Base-by-base conservation (phyloP, 2,797 vertebrate species). In the Leptatherina wallacei region DNA sequence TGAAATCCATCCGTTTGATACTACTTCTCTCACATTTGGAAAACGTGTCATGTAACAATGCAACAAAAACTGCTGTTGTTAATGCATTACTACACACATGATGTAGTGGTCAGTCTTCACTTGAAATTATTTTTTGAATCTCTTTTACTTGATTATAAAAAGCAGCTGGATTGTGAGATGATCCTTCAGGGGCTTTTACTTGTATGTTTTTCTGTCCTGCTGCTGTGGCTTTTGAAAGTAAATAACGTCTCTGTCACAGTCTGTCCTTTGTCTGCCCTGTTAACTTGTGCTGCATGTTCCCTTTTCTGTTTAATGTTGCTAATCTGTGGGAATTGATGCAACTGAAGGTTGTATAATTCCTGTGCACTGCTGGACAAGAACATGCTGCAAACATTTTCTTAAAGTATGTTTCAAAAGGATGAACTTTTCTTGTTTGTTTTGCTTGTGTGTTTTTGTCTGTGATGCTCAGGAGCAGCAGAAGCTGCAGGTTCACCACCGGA, bases 401-500 rank as follows among this genome's bases (percentile, higher is more conserved):
- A 16, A 11, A 59, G n/a, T 35, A 3, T 22, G 44, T 18, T 13
- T 33, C 12, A 20, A 33, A 35, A 16, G 16, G 52, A 24, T 29
- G 3, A 63, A 6, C 36, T 0, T 0, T n/a, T 24, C 27, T 47
- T 10, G 16, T 55, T 68, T 51, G 35, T 29, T 73, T 61, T 65
- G 42, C 24, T 24, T 73, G 65, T 73, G 16, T 69, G 22, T 75
- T 47, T 16, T 58, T 27, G 55, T n/a, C 20, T 66, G 22, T 65
- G 49, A 11, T 12, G 10, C 6, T 71, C 83, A 93, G 94, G 88
- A 84, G 83, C 78, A 56, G 74, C 86, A 65, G 93, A 90, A 65
- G 84, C 85, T 71, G 74, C 82, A 55, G 81, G 24, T 44, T 77
- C 86, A 24, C 42, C 54, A 36, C 78, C 77, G 8, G 82, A 65